Percentiles rank a stretch among this genome's conserved stretches.
These are phyloP conservation scores for Luidia sarsii DNA, from an alignment of 53 echinoderm and acorn worm genomes.

Conservation along the genomic window DNA sequence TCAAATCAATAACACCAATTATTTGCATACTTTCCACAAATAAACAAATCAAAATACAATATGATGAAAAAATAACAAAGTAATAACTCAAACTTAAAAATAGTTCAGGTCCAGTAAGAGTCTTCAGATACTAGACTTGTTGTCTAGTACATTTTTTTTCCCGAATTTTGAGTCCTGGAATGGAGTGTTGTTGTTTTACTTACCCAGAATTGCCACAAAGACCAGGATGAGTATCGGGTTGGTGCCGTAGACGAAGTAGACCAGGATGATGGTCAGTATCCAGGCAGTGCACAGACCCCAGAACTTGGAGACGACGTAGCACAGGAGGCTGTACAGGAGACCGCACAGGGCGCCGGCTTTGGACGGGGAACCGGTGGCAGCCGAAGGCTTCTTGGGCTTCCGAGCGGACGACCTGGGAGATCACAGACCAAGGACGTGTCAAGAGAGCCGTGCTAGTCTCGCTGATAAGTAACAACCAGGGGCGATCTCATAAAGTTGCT, in stretches of 20 bases:
- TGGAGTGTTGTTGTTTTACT: neutral
- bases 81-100: no score
- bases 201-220: conserved; percentile 44
- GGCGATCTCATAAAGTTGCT: no score
- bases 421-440: no score
- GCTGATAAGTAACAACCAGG: neutral
- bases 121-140: no score
- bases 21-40: no score
- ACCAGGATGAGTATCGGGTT: conserved; percentile 12
- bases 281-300: conserved; percentile 56
- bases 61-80: neutral
- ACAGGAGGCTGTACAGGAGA: neutral
- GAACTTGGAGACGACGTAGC: conserved; percentile 27
- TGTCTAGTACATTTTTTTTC: neutral
- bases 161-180: neutral
- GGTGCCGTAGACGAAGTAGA: conserved; percentile 32
- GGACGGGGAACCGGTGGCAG: conserved; percentile 8
- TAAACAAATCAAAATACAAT: no score
- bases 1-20: no score
- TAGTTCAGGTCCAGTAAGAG: no score
- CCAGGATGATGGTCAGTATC: conserved; percentile 46
- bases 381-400: neutral
- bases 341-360: neutral
- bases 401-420: no score
- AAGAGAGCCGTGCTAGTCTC: no score